Base-by-base conservation (phyloP, 2,797 vertebrate species). In the Peromyscus aztecus region DNA sequence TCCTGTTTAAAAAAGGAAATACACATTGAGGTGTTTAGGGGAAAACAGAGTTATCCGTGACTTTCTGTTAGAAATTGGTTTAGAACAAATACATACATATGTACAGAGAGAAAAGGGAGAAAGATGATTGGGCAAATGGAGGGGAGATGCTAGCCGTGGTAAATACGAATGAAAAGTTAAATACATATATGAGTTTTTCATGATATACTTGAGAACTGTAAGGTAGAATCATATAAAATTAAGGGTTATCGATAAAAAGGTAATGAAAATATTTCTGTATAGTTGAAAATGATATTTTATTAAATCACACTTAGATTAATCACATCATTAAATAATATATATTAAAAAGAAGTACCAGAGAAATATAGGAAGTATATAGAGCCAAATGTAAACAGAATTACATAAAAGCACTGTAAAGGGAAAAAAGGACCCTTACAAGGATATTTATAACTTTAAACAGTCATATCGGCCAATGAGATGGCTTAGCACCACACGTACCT, bases 381-480 rank as follows among this genome's bases (percentile, higher is more conserved):
- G 46, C 71, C 76, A 19, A 92, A 69, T 61, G 2, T 29, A 76
- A 91, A 49, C 43, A 78, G 87, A 80, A 69, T 12, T 55, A 69
- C 37, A 71, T 43, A 52, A 86, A 63, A 27, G 9, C 14, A 21
- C 9, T 49, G 24, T 52, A 61, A 94, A 29, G n/a, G 8, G 23
- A 43, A 49, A 96, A 92, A 75, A 21, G 17, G 23, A 34, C 43
- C n/a, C 40, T 69, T 40, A 87, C 27, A 6, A 75, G n/a, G 49
- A 94, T 89, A 95, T 75, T n/a, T 80, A 61, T 34, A 89, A 46
- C 61, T 75, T 52, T 94, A 91, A 83, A 78, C 14, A 49, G 37
- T 29, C 6, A 3, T 14, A 34, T 89, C 8, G 10, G 61, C 16
- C 37, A 63, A 31, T 31, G 40, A 65, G 40, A 46, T 3, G 59